Evolutionary conservation across 2,888 invertebrate species (phyloP).

Genomic region (Tachina lurida): DNA sequence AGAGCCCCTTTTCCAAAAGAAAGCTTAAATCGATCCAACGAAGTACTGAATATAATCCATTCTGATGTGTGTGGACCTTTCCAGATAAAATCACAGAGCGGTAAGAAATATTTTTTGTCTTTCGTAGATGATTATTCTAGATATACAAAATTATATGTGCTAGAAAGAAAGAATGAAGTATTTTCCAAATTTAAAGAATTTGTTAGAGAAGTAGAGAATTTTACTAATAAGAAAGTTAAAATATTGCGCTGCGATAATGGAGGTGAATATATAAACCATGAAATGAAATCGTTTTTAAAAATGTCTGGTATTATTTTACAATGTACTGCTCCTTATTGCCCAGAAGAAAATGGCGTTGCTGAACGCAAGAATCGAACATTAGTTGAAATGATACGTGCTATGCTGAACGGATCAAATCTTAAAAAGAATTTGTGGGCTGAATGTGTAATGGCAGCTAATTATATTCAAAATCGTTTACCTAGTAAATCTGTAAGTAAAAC

Average conservation of each 20-base stretch:
- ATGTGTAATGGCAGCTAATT: constrained; percentile 24
- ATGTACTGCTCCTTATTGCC: too few species aligned
- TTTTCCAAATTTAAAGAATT: neutral
- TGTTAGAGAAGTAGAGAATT: too few species aligned
- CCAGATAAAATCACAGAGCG: neutral
- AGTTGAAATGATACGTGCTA: neutral
- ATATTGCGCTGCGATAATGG: neutral
- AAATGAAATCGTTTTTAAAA: too few species aligned
- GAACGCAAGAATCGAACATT: neutral
- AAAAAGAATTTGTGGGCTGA: constrained; percentile 4
- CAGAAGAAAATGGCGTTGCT: neutral
- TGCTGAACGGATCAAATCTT: neutral
- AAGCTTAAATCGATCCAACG: too few species aligned
- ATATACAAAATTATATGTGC: neutral
- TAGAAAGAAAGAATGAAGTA: neutral
- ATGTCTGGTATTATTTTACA: too few species aligned
- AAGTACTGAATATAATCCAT: too few species aligned
- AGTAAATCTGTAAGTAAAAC: constrained; percentile 18
- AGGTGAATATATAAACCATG: neutral
- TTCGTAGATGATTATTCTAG: neutral
- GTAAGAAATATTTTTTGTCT: neutral
- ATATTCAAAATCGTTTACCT: constrained; percentile 16
- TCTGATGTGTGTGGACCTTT: neutral
- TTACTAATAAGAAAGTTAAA: too few species aligned
- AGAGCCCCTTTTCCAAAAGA: too few species aligned